These are phyloP conservation scores for Oreotrochilus melanogaster DNA, from an alignment of 2,113 vertebrate species.

Conservation along the genomic window DNA sequence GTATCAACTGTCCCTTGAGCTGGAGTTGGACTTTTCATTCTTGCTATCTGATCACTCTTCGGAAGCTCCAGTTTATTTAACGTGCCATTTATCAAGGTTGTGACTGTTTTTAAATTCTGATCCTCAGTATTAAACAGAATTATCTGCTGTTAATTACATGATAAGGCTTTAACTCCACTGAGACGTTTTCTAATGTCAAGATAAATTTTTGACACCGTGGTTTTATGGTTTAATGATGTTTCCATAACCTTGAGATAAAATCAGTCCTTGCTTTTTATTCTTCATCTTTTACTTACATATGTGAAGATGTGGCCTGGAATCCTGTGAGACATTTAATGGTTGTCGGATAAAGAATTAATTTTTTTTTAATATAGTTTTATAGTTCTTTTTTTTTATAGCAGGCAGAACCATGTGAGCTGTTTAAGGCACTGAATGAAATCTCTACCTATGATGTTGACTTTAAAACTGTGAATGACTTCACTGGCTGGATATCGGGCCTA, in stretches of 20 bases:
- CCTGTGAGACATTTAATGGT: neutral
- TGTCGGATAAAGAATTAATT: neutral
- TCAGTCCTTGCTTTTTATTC: conserved; percentile 59
- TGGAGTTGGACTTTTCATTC: neutral
- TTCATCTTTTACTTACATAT: conserved; percentile 30
- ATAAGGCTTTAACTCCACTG: conserved; percentile 54
- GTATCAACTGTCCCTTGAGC: neutral
- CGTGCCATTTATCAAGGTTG: conserved; percentile 33
- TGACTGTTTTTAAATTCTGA: conserved; percentile 61
- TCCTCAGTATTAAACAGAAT: conserved; percentile 59
- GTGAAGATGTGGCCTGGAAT: conserved; percentile 10
- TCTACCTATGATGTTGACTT: neutral
- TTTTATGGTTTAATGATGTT: conserved; percentile 62
- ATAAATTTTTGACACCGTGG: conserved; percentile 45
- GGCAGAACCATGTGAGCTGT: neutral
- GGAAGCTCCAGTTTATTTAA: conserved; percentile 50
- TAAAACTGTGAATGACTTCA: neutral
- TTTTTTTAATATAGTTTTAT: neutral
- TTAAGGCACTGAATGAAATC: neutral
- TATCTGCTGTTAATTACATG: conserved; percentile 50
- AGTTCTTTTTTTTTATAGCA: neutral
- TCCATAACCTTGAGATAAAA: conserved; percentile 70
- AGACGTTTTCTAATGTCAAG: conserved; percentile 61
- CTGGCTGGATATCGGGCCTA: neutral
- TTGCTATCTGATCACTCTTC: conserved; percentile 35